phyloP scores from a whole-genome alignment of 2,888 invertebrate genomes.

The Hypena proboscidalis region DNA sequence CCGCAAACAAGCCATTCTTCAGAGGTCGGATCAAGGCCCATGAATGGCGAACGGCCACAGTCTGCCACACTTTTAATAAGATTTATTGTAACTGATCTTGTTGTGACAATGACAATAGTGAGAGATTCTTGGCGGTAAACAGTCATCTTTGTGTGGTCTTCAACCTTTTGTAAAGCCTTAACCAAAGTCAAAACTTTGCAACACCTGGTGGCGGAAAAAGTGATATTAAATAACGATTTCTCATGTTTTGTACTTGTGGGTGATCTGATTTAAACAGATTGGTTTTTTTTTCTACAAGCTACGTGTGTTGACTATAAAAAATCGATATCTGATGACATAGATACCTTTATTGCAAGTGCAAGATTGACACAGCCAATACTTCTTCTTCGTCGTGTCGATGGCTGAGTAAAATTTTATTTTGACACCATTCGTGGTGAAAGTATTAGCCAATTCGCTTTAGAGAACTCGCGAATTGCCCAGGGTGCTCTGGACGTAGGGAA shows the following conservation, averaged over 20 bases:
- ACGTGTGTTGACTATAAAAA: too few species aligned
- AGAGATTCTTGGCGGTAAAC: conserved; percentile 70
- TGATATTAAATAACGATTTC: conserved; percentile 20
- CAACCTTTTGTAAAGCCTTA: conserved; percentile 54
- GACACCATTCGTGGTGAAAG: too few species aligned
- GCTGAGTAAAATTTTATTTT: too few species aligned
- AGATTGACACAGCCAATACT: too few species aligned
- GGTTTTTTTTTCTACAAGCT: too few species aligned
- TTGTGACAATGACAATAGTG: conserved; percentile 81
- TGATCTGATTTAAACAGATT: too few species aligned
- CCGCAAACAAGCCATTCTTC: conserved; percentile 74
- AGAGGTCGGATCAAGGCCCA: conserved; percentile 63
- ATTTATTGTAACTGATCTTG: conserved; percentile 85
- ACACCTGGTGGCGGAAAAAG: conserved; percentile 65
- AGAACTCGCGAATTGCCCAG: too few species aligned
- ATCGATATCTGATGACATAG: too few species aligned
- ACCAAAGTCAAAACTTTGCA: conserved; percentile 70
- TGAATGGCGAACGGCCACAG: conserved; percentile 77
- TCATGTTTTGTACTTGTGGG: background rate
- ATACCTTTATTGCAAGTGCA: too few species aligned
- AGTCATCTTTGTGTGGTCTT: conserved; percentile 78
- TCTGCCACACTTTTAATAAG: conserved; percentile 77
- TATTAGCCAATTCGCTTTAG: too few species aligned
- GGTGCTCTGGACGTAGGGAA: too few species aligned
- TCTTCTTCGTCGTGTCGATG: too few species aligned